Percentiles rank a stretch among this genome's conserved stretches.
phyloP scores from a whole-genome alignment of 2,113 vertebrate genomes.

The Oreochromis tanganicae region DNA sequence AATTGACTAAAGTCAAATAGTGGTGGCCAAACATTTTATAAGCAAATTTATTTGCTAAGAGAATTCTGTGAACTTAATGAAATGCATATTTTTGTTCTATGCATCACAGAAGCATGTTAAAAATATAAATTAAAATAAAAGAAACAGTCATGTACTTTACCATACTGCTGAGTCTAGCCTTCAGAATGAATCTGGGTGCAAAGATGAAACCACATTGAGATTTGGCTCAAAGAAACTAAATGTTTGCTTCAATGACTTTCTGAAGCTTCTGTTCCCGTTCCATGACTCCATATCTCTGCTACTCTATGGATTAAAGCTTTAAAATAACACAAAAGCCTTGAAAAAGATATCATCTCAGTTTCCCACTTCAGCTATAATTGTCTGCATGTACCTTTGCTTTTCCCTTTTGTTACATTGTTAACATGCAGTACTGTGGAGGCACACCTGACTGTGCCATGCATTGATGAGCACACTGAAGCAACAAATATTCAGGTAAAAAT shows the following conservation, averaged over 20 bases:
- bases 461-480: not conserved
- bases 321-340: not conserved
- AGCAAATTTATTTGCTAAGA: not conserved
- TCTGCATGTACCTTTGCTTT: accelerated
- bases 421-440: not conserved
- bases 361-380: not conserved
- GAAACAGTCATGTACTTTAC: not conserved
- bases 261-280: not conserved
- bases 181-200: not conserved
- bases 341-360: not conserved
- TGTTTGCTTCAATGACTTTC: not conserved
- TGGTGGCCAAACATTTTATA: not conserved
- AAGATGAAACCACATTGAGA: not conserved
- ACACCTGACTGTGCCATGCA: not conserved
- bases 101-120: not conserved
- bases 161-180: not conserved
- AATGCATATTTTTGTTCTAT: accelerated
- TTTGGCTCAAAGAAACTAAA: not conserved
- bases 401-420: not conserved
- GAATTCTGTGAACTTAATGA: not conserved
- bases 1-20: not conserved
- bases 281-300: not conserved
- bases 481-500: not conserved
- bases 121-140: not conserved
- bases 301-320: not conserved